A percentile compares a stretch with the other conserved stretches of the same genome.
phyloP scores from a whole-genome alignment of 2,888 invertebrate species.

The Alitta virens region DNA sequence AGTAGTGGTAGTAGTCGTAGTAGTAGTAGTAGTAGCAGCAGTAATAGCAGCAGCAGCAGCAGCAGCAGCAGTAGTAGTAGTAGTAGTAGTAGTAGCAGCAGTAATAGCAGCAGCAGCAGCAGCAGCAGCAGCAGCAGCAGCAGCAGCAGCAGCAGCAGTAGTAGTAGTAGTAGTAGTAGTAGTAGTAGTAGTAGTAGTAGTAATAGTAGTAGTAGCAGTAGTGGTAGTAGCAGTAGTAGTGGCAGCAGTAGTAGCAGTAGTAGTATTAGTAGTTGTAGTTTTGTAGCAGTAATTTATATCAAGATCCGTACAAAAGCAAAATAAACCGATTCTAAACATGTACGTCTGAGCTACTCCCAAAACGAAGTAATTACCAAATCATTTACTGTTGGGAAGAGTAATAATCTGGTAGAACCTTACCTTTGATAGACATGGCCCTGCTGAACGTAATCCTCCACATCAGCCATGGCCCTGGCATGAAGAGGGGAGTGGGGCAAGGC shows the following conservation, averaged over 20 bases:
- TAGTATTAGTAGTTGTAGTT: too few species aligned
- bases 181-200: slow-evolving; percentile 9
- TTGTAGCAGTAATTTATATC: too few species aligned
- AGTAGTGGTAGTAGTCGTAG: too few species aligned
- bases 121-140: slow-evolving; percentile 19
- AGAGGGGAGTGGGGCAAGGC: slow-evolving; percentile 64
- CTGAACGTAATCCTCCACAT: slow-evolving; percentile 64
- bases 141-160: slow-evolving; percentile 15
- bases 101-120: slow-evolving; percentile 18
- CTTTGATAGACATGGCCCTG: slow-evolving; percentile 65
- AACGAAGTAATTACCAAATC: too few species aligned
- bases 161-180: slow-evolving; percentile 19
- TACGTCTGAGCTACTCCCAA: too few species aligned
- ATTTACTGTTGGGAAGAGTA: too few species aligned
- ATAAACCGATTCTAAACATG: too few species aligned
- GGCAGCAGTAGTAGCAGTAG: neutral
- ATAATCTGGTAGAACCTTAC: too few species aligned
- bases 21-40: too few species aligned
- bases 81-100: slow-evolving; percentile 18
- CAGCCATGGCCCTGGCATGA: slow-evolving; percentile 63
- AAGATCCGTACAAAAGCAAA: too few species aligned
- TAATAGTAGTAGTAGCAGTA: neutral
- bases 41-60: too few species aligned
- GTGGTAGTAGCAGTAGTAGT: neutral
- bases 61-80: slow-evolving; percentile 15